phyloP scores from a whole-genome alignment of 2,888 invertebrate species.

The Melanotus villosus region DNA sequence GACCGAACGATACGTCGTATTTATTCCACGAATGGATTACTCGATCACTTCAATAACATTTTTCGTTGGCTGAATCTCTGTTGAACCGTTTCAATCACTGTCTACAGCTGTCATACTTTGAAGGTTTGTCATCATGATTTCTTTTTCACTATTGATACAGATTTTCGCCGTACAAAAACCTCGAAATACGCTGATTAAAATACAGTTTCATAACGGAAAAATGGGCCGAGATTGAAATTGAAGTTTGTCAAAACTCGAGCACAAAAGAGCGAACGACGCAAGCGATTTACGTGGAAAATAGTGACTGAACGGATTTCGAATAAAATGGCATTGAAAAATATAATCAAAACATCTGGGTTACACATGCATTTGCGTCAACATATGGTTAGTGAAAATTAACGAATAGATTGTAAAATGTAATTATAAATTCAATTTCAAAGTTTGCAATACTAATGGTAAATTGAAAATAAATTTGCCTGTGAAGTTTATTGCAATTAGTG shows the following conservation, averaged over 20 bases:
- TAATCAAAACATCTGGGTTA: too few species aligned
- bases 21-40: slow-evolving; percentile 31
- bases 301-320: too few species aligned
- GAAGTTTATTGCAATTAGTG: too few species aligned
- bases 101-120: slow-evolving; percentile 29
- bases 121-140: slow-evolving; percentile 26
- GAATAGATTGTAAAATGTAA: too few species aligned
- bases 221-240: neutral
- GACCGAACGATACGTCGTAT: slow-evolving; percentile 5
- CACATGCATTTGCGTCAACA: too few species aligned
- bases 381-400: too few species aligned
- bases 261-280: neutral
- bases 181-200: slow-evolving; percentile 7
- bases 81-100: slow-evolving; percentile 32
- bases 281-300: too few species aligned
- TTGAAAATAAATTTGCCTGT: too few species aligned
- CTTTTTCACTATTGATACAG: slow-evolving; percentile 32
- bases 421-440: too few species aligned
- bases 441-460: too few species aligned
- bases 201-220: neutral
- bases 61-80: slow-evolving; percentile 17
- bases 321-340: too few species aligned
- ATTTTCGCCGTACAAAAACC: slow-evolving; percentile 18
- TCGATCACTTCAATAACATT: slow-evolving; percentile 29
- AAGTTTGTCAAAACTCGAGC: neutral